Base-by-base conservation (phyloP, 2,797 vertebrate species). In the Malacoctenus gilli region DNA sequence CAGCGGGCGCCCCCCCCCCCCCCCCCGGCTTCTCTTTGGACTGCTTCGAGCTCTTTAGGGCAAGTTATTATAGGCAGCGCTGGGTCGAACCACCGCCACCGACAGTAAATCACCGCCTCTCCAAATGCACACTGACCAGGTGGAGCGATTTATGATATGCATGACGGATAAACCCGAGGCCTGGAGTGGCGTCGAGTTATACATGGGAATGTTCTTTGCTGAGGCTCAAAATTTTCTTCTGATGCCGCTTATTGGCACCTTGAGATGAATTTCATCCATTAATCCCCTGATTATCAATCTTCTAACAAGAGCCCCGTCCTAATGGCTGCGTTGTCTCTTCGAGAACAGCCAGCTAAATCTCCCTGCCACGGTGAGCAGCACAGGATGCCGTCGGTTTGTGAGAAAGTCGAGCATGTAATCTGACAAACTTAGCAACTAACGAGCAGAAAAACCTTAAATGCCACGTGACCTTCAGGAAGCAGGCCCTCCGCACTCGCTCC, bases 51-150 rank as follows among this genome's bases (percentile, higher is more conserved):
- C 71, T 80, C 58, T 79, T 78, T 62, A 66, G 63, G 47, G 56
- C 42, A 69, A 77, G 58, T 83, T 80, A 84, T 87, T 70, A 82
- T 72, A 86, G 67, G 63, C 61, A 72, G 59, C 80, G 66, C 65
- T 72, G 44, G 47, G 55, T 68, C 82, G 25, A 82, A 74, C 72
- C 55, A 19, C 25, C 36, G 51, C 46, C 60, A 72, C 51, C 80
- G 5, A 28, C 25, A 28, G 25, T 83, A 83, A 87, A 87, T 85
- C 81, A 85, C 62, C 31, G 20, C 34, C 41, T 50, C 40, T 63
- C 36, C 44, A 44, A 63, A 75, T 38, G 34, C 22, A 61, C 20
- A 39, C 36, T 66, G 41, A 72, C 59, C 58, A 44, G 44, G 41
- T 12, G 11, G 40, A 15, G 28, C 36, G 62, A 87, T 88, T 85